A percentile compares a stretch with the other conserved stretches of the same genome.
These are phyloP conservation scores for Lasioglossum villosulum DNA, from an alignment of 2,888 invertebrate species.

Conservation along the genomic window DNA sequence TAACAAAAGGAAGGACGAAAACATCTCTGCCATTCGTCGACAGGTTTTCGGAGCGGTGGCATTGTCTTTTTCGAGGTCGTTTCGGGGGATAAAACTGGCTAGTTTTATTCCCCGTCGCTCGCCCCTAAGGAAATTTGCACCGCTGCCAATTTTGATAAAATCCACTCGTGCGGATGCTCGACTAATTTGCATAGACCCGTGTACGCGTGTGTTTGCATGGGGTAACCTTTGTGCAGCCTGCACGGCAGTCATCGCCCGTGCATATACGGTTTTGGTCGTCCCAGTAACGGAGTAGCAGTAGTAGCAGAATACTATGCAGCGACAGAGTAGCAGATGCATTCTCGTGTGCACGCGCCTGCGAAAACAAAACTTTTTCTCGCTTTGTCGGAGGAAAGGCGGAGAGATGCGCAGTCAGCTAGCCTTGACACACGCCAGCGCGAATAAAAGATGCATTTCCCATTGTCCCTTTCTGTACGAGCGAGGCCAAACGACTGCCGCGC, in stretches of 20 bases:
- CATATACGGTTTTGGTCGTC: not conserved
- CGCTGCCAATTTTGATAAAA: slow-evolving; percentile 18
- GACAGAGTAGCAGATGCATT: not conserved
- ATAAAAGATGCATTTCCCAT: slow-evolving; percentile 56
- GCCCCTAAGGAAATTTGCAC: slow-evolving; percentile 9
- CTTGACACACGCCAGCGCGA: slow-evolving; percentile 48
- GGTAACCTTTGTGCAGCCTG: slow-evolving; percentile 7
- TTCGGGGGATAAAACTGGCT: not conserved
- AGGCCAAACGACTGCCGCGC: slow-evolving; percentile 12
- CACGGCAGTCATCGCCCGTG: not conserved
- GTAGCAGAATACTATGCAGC: not conserved
- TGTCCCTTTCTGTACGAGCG: slow-evolving; percentile 22
- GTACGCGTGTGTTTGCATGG: not conserved
- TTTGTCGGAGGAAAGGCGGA: slow-evolving; percentile 19
- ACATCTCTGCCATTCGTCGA: not conserved
- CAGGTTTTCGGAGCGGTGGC: not conserved
- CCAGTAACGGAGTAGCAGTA: not conserved
- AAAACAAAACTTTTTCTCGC: slow-evolving; percentile 45
- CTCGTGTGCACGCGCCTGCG: slow-evolving; percentile 4
- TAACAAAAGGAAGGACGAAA: not conserved
- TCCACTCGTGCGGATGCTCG: slow-evolving; percentile 1
- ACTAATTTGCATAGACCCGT: slow-evolving; percentile 25
- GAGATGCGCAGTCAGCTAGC: slow-evolving; percentile 14
- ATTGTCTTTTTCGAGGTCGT: not conserved
- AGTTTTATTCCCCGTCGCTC: not conserved